A percentile compares a stretch with the other conserved stretches of the same genome.
These are phyloP conservation scores for Scaptomyza parva DNA, from an alignment of 2,888 invertebrate species.

Conservation along the genomic window DNA sequence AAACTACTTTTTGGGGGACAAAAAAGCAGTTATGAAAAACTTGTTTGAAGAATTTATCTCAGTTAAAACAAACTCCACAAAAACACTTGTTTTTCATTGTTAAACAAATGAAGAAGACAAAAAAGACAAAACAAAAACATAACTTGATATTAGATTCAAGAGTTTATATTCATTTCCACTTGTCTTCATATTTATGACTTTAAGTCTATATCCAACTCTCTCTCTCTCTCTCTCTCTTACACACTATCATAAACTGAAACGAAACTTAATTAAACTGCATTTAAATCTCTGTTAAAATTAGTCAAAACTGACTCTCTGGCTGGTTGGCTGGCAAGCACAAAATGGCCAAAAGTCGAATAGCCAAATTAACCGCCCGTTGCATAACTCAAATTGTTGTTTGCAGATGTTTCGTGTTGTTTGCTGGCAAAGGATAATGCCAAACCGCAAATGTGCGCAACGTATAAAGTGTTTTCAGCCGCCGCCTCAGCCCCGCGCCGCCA, in stretches of 20 bases:
- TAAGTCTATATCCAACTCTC: not conserved
- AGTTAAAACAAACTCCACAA: no score
- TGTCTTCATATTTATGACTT: not conserved
- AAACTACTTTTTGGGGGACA: not conserved
- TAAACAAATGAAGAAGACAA: no score
- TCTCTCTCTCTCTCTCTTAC: no score
- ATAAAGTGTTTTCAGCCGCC: not conserved
- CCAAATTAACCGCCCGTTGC: constrained; percentile 62
- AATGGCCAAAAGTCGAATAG: constrained; percentile 10
- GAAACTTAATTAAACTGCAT: constrained; percentile 63
- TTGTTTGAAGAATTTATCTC: not conserved
- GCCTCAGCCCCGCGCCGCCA: not conserved
- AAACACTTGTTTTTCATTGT: not conserved
- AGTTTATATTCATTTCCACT: no score
- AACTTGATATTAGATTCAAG: no score
- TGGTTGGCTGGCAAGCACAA: no score
- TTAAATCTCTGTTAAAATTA: constrained; percentile 37
- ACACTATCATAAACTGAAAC: not conserved
- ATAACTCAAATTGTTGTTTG: constrained; percentile 61
- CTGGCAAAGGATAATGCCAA: constrained; percentile 35
- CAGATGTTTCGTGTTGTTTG: not conserved
- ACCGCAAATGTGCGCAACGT: constrained; percentile 44
- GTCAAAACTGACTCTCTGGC: constrained; percentile 3
- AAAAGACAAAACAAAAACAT: no score
- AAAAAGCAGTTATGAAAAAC: not conserved